Conservation (phyloP, 2,888 invertebrate genomes). For the Agrilus cyanescens region DNA sequence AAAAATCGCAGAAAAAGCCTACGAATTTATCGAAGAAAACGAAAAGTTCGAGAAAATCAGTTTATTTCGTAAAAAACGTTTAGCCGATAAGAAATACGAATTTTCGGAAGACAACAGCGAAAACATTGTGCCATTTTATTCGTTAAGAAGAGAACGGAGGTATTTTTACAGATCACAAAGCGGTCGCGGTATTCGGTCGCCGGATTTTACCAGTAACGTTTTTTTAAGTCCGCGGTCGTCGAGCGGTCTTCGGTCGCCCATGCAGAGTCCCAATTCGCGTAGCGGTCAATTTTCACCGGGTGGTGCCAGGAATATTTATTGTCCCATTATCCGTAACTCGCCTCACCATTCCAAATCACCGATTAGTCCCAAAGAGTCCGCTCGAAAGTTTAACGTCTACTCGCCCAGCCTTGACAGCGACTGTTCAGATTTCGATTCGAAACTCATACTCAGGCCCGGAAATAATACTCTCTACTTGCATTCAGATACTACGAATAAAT, state of each 20-base stretch:
- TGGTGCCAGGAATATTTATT: constrained; percentile 29
- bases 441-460: constrained; percentile 29
- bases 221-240: constrained; percentile 33
- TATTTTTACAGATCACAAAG: constrained; percentile 27
- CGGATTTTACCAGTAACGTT: constrained; percentile 28
- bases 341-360: constrained; percentile 35
- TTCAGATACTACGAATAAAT: constrained; percentile 10
- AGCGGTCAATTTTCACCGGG: constrained; percentile 32
- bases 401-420: constrained; percentile 35
- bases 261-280: constrained; percentile 34
- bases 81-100: constrained; percentile 87
- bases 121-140: constrained; percentile 53
- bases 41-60: constrained; percentile 80
- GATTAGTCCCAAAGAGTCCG: constrained; percentile 30
- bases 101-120: constrained; percentile 69
- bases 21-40: constrained; percentile 75
- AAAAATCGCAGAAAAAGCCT: constrained; percentile 58
- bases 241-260: constrained; percentile 28
- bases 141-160: constrained; percentile 38
- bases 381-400: constrained; percentile 34
- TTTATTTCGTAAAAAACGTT: constrained; percentile 67
- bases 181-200: constrained; percentile 27
- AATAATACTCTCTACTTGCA: constrained; percentile 24
- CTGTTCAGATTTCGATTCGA: constrained; percentile 34
- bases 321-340: constrained; percentile 28